Conservation (phyloP, 2,113 vertebrate genomes). For the Brachirus orientalis region DNA sequence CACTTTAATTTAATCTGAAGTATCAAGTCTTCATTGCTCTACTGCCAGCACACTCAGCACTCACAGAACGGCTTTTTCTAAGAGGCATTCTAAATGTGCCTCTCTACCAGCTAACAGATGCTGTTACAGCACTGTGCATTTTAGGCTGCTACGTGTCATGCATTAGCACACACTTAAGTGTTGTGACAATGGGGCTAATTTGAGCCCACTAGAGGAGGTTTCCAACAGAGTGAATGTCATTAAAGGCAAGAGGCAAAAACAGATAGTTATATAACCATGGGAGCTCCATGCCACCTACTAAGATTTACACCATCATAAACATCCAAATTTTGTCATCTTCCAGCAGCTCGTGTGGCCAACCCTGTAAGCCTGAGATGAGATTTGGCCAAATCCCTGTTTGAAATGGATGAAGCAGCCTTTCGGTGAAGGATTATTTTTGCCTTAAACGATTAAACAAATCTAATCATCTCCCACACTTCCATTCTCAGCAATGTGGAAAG, state of each 20-base stretch:
- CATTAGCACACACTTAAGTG: constrained; percentile 55
- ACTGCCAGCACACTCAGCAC: constrained; percentile 44
- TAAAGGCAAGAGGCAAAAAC: constrained; percentile 50
- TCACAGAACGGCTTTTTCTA: constrained; percentile 52
- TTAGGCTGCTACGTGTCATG: constrained; percentile 22
- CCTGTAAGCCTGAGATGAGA: constrained; percentile 8
- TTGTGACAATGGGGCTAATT: constrained; percentile 58
- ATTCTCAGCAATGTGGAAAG: constrained; percentile 18
- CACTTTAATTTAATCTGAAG: constrained; percentile 52
- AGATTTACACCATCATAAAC: constrained; percentile 48
- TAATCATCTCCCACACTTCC: constrained; percentile 37
- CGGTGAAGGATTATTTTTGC: constrained; percentile 51
- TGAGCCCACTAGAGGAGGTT: constrained; percentile 41
- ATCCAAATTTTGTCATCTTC: constrained; percentile 42
- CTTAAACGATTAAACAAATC: constrained; percentile 51
- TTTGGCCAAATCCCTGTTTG: constrained; percentile 41
- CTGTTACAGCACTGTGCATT: constrained; percentile 32
- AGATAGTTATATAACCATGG: constrained; percentile 33
- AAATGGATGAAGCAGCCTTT: constrained; percentile 38
- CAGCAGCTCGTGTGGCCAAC: constrained; percentile 21
- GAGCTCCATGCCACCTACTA: constrained; percentile 40
- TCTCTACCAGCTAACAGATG: constrained; percentile 64
- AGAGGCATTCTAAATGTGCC: constrained; percentile 49
- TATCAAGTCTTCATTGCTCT: constrained; percentile 42
- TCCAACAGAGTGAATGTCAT: constrained; percentile 44